phyloP scores from a whole-genome alignment of 2,797 vertebrate species.

The Sibirionetta formosa region DNA sequence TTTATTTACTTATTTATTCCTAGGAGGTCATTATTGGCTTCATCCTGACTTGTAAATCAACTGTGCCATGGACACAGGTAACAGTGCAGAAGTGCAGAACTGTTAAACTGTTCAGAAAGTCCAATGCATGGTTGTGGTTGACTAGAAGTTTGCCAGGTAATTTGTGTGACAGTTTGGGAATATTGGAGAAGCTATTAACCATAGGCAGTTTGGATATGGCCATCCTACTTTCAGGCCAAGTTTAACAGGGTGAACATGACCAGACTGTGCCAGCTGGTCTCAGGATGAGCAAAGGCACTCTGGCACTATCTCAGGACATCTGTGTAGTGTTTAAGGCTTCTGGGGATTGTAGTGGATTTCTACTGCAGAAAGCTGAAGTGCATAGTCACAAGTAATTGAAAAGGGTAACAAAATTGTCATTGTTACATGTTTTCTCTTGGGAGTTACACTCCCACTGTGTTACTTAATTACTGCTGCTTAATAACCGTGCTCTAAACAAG shows the following conservation, averaged over 20 bases:
- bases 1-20: neutral
- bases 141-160: neutral
- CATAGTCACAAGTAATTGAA: neutral
- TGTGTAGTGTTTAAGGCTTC: neutral
- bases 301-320: neutral
- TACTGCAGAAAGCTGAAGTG: neutral
- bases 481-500: neutral
- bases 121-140: neutral
- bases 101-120: neutral
- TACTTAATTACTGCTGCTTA: conserved; percentile 39
- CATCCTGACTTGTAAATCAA: neutral
- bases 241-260: neutral
- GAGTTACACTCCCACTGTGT: neutral
- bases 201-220: neutral
- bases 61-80: neutral
- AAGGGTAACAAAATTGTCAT: neutral
- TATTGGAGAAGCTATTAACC: neutral
- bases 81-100: neutral
- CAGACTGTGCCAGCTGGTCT: neutral
- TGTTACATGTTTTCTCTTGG: neutral
- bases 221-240: neutral
- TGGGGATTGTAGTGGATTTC: neutral
- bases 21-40: neutral
- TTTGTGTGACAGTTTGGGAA: neutral
- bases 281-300: neutral